Percentiles rank a stretch among this genome's conserved stretches.
These are phyloP conservation scores for Epinotia ramella DNA, from an alignment of 2,888 invertebrate genomes.

Conservation along the genomic window DNA sequence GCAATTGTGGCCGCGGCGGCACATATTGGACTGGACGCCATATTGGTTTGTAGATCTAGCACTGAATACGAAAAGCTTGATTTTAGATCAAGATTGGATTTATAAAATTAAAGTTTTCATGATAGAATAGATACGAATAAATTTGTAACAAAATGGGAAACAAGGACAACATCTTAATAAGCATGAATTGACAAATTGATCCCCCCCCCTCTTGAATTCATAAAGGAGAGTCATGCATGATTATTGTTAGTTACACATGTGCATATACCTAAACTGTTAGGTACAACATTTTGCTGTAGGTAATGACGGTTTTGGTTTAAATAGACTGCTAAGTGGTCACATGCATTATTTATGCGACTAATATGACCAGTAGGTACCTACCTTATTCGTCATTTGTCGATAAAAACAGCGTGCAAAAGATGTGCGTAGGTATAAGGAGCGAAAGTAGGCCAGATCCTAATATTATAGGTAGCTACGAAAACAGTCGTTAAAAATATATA, in stretches of 20 bases:
- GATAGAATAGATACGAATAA: background rate
- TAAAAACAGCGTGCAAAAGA: background rate
- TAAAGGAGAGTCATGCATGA: background rate
- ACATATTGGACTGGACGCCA: background rate
- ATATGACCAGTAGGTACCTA: too few relatives aligned
- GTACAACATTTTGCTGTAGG: too few relatives aligned
- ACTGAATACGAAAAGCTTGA: background rate
- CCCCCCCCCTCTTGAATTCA: background rate
- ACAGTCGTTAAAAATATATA: conserved; percentile 24
- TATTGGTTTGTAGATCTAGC: background rate
- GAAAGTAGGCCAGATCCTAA: background rate
- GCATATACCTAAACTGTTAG: too few relatives aligned
- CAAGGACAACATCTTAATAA: too few relatives aligned
- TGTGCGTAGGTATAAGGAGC: background rate
- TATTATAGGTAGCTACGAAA: conserved; percentile 16
- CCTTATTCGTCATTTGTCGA: background rate
- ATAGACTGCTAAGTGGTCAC: background rate
- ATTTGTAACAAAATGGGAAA: too few relatives aligned
- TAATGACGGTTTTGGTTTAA: too few relatives aligned
- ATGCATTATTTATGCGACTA: background rate
- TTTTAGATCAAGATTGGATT: background rate
- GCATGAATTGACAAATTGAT: too few relatives aligned
- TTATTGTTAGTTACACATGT: background rate
- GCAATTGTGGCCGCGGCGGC: background rate
- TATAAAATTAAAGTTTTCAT: background rate